Conservation (phyloP, 2,888 invertebrate genomes). For the Achlya flavicornis region DNA sequence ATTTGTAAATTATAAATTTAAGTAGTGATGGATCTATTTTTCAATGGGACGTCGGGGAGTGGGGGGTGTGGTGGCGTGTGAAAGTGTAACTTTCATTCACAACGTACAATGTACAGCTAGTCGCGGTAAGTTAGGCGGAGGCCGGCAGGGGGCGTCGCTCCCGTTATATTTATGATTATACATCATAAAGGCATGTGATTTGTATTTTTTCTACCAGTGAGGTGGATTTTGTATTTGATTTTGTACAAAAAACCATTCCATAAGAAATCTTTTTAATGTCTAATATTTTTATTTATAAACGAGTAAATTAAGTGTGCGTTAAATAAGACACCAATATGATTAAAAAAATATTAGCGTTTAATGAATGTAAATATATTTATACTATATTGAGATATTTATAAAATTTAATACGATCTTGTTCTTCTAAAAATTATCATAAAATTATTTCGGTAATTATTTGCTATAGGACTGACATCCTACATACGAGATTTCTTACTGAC, state of each 20-base stretch:
- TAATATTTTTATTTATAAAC: slow-evolving; percentile 76
- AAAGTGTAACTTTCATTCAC: slow-evolving; percentile 79
- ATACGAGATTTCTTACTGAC: slow-evolving; percentile 55
- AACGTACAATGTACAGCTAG: slow-evolving; percentile 79
- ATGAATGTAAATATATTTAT: slow-evolving; percentile 83
- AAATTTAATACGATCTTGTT: slow-evolving; percentile 82
- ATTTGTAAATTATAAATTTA: slow-evolving; percentile 82
- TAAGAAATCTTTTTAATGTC: slow-evolving; percentile 74
- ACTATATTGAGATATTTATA: slow-evolving; percentile 82
- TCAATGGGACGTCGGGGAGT: slow-evolving; percentile 63
- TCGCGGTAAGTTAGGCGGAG: slow-evolving; percentile 58
- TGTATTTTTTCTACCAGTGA: slow-evolving; percentile 69
- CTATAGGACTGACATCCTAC: slow-evolving; percentile 61
- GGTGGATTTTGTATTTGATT: slow-evolving; percentile 77
- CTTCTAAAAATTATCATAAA: slow-evolving; percentile 76
- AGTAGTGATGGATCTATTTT: slow-evolving; percentile 83
- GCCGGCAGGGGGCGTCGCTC: slow-evolving; percentile 30
- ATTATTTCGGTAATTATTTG: slow-evolving; percentile 68
- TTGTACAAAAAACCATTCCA: slow-evolving; percentile 84
- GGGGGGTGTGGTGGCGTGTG: slow-evolving; percentile 52
- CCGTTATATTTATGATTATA: slow-evolving; percentile 48
- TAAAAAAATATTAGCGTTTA: slow-evolving; percentile 69
- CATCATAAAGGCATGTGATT: slow-evolving; percentile 71
- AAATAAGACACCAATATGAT: slow-evolving; percentile 83
- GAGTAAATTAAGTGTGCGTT: slow-evolving; percentile 75